Base-by-base conservation (phyloP, 2,113 vertebrate species). In the Nycticryphes semicollaris region DNA sequence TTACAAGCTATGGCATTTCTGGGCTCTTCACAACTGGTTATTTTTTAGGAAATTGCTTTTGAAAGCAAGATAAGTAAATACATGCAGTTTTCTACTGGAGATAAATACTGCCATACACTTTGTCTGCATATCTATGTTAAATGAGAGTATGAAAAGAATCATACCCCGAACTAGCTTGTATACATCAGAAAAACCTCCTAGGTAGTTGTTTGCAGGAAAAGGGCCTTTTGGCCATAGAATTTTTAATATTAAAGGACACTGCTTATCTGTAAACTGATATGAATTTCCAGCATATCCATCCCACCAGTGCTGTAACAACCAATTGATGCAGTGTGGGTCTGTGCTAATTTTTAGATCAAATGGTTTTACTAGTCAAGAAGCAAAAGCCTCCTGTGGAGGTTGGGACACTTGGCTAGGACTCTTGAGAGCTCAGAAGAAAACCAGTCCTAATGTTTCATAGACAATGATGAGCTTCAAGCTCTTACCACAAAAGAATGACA, bases 331-430 rank as follows among this genome's bases (percentile, higher is more conserved):
- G 19, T 35, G 30, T 28, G 63, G 23, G 16, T 62, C 62, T 63
- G 24, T 60, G 50, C 33, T 74, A 37, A 47, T 50, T 87, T 89
- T 72, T 62, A 77, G 54, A 60, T 31, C 33, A 77, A 86, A 39
- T 17, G 11, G 5, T 39, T 72, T 79, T 85, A 21, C 28, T 59
- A 41, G 20, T 20, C 39, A 67, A 62, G 63, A 54, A 82, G 25
- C 3, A 16, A 41, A 85, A 67, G 5, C 11, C 50, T 81, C 15
- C 13, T 50, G 12, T 59, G 37, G 25, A 45, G 14, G 4, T 37
- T 59, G 22, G 6, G 4, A 7, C 24, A 48, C 21, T 66, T 0
- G 0, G 3, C 37, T 50, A 8, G 22, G 13, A 48, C 56, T n/a
- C 41, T 12, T 33, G 54, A 60, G 45, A 60, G 18, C 50, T 74